Percentiles rank a stretch among this genome's conserved stretches.
Conservation (phyloP, 2,797 vertebrate genomes). For the Myotis vivesi region DNA sequence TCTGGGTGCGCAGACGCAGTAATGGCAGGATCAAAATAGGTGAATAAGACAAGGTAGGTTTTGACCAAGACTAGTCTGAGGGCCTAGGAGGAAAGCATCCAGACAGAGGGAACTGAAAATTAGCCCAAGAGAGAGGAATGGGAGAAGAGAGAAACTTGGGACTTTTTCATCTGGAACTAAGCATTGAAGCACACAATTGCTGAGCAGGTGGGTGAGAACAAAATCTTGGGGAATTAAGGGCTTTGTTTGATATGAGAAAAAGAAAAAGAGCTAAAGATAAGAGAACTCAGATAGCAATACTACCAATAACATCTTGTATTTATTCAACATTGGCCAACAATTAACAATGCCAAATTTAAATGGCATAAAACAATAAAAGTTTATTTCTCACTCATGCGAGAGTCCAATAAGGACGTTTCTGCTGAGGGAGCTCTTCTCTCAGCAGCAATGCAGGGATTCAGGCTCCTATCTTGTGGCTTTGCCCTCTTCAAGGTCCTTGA, state of each 20-base stretch:
- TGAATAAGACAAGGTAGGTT: neutral
- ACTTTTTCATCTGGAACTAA: neutral
- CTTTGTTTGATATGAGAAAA: neutral
- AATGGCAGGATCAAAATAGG: neutral
- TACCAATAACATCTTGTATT: neutral
- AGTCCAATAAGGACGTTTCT: neutral
- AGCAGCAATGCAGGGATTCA: neutral
- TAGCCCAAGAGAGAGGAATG: neutral
- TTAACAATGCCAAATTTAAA: neutral
- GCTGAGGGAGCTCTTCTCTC: neutral
- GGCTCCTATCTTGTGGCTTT: neutral
- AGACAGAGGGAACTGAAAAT: neutral
- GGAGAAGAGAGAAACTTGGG: neutral
- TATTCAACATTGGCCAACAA: neutral
- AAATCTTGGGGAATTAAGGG: neutral
- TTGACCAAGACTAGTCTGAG: neutral
- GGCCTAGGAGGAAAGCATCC: neutral
- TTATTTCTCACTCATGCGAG: neutral
- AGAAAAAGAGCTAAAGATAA: slow-evolving; percentile 5
- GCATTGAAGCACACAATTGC: neutral
- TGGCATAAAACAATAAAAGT: neutral
- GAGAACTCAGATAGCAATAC: neutral
- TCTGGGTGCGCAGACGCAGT: neutral
- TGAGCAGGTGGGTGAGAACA: neutral
- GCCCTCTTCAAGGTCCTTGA: neutral